These are phyloP conservation scores for Pomacea maculata DNA, from an alignment of 1,140 invertebrate species.

Conservation along the genomic window DNA sequence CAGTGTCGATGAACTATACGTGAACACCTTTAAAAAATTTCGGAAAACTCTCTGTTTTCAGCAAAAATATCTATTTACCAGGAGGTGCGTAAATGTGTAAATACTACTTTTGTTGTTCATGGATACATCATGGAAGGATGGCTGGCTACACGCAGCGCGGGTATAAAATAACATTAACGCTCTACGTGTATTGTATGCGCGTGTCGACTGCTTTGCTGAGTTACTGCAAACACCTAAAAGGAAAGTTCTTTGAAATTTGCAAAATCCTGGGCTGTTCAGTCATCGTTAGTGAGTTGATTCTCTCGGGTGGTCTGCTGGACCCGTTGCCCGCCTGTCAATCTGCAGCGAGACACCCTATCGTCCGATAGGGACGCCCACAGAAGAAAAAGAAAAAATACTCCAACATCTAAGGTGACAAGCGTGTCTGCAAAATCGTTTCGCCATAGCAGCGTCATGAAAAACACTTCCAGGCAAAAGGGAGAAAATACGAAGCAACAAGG, in stretches of 20 bases:
- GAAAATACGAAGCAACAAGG: background rate
- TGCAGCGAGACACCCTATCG: background rate
- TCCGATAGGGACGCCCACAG: background rate
- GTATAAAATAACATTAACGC: too few species aligned
- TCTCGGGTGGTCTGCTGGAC: background rate
- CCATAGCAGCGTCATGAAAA: background rate
- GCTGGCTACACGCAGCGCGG: too few species aligned
- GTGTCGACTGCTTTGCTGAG: background rate
- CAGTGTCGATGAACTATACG: too few species aligned
- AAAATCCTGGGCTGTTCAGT: too few species aligned
- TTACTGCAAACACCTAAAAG: background rate
- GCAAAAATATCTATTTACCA: background rate
- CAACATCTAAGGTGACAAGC: background rate
- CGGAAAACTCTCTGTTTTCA: too few species aligned
- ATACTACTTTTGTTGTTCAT: too few species aligned
- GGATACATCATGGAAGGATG: too few species aligned
- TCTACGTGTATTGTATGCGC: background rate
- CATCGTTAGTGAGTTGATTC: background rate
- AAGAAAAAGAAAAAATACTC: too few species aligned
- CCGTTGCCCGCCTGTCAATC: background rate
- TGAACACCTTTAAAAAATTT: too few species aligned
- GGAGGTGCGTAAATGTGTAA: constrained; percentile 3
- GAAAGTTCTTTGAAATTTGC: background rate
- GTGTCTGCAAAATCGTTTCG: constrained; percentile 1
- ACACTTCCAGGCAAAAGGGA: background rate